Percentiles rank a stretch among this genome's conserved stretches.
Evolutionary conservation across 2,113 vertebrate species (phyloP).

Genomic region (Rhodinocichla rosea): DNA sequence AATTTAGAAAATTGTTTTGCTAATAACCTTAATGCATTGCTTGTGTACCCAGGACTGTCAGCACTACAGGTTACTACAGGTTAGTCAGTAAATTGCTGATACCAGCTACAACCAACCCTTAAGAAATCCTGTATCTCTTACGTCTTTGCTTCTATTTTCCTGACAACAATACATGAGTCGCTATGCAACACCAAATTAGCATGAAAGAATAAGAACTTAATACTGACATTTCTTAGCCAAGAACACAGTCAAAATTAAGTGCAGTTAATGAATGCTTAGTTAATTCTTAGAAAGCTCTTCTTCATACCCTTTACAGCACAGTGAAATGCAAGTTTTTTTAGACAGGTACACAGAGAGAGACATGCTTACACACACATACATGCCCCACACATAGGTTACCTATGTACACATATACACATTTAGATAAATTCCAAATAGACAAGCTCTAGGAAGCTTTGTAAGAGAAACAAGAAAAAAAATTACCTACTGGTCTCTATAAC

Average conservation of each 20-base stretch:
- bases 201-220: background rate
- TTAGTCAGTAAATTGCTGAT: constrained; percentile 31
- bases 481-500: constrained; percentile 9
- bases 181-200: background rate
- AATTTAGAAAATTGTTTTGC: constrained; percentile 42
- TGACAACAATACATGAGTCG: background rate
- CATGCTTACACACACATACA: background rate
- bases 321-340: background rate
- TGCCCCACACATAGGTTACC: background rate
- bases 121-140: background rate
- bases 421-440: background rate
- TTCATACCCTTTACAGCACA: background rate
- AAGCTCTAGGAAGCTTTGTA: background rate
- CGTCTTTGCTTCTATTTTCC: background rate
- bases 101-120: background rate
- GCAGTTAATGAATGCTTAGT: background rate
- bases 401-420: background rate
- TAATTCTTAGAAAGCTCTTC: constrained; percentile 20
- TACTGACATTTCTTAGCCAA: background rate
- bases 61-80: constrained; percentile 11
- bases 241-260: background rate
- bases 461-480: background rate
- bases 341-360: background rate
- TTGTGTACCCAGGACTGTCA: background rate
- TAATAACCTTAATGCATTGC: constrained; percentile 4